These are phyloP conservation scores for Embidobia sp. DNA, from an alignment of 2,888 invertebrate species.

Conservation along the genomic window DNA sequence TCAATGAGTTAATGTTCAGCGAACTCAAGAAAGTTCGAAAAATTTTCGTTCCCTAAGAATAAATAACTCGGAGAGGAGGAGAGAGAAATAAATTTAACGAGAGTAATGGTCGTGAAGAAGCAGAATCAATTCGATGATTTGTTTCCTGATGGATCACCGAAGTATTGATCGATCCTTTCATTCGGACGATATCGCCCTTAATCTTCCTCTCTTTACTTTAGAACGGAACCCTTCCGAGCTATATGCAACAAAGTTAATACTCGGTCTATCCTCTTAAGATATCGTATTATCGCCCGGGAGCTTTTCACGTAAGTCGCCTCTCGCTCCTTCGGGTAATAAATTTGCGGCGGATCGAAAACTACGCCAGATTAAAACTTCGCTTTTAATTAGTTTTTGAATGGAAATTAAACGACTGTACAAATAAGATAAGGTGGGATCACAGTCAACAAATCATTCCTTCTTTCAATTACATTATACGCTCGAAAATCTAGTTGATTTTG, in stretches of 20 bases:
- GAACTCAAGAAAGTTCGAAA: no score
- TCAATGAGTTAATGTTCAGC: no score
- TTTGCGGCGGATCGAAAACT: constrained; percentile 71
- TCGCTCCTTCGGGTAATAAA: constrained; percentile 62
- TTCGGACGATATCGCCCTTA: constrained; percentile 17
- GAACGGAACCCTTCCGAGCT: constrained; percentile 40
- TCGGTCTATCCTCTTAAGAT: constrained; percentile 71
- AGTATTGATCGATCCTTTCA: no score
- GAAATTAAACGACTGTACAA: constrained; percentile 51
- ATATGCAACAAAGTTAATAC: constrained; percentile 62
- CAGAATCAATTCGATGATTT: no score
- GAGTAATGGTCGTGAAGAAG: no score
- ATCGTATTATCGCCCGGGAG: constrained; percentile 74
- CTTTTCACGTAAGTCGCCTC: constrained; percentile 69
- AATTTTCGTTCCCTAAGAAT: no score
- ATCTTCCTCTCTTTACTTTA: constrained; percentile 47
- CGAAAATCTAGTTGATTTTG: no score
- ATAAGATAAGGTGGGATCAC: constrained; percentile 31
- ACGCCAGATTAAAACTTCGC: constrained; percentile 73
- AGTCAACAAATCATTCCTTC: constrained; percentile 31
- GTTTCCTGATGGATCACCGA: constrained; percentile 21
- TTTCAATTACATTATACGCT: constrained; percentile 29
- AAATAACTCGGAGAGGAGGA: no score
- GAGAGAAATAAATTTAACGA: no score
- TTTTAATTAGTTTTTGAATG: constrained; percentile 70